phyloP scores from a whole-genome alignment of 1,140 invertebrate genomes.

The Bombus ignitus region DNA sequence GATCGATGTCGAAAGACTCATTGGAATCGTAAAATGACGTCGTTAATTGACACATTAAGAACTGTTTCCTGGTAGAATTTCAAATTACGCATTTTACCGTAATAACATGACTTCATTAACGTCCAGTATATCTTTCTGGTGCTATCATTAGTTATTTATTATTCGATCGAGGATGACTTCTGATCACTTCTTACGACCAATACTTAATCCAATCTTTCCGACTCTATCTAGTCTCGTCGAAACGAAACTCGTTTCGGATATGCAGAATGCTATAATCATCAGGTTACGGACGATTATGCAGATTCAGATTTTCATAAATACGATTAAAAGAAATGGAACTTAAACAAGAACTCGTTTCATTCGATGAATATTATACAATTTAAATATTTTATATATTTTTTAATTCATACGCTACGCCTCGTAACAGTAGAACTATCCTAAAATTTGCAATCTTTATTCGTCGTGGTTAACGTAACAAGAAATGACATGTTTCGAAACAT shows the following conservation, averaged over 20 bases:
- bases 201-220: too few relatives aligned
- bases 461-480: too few relatives aligned
- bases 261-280: not conserved
- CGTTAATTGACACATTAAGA: conserved; percentile 22
- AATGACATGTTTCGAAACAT: too few relatives aligned
- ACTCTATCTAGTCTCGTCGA: not conserved
- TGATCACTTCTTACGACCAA: too few relatives aligned
- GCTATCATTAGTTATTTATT: too few relatives aligned
- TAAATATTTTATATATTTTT: not conserved
- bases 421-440: too few relatives aligned
- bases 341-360: not conserved
- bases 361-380: not conserved
- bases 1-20: conserved; percentile 19
- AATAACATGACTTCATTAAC: not conserved
- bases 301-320: not conserved
- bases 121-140: not conserved
- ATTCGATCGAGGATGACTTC: too few relatives aligned
- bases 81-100: not conserved
- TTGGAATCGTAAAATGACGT: not conserved
- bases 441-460: too few relatives aligned
- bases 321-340: not conserved
- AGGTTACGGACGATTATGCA: not conserved
- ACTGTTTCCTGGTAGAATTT: not conserved
- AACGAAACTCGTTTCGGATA: not conserved
- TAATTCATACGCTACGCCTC: not conserved